Evolutionary conservation across 1,140 invertebrate genomes (phyloP).

Genomic region (Pantala flavescens): DNA sequence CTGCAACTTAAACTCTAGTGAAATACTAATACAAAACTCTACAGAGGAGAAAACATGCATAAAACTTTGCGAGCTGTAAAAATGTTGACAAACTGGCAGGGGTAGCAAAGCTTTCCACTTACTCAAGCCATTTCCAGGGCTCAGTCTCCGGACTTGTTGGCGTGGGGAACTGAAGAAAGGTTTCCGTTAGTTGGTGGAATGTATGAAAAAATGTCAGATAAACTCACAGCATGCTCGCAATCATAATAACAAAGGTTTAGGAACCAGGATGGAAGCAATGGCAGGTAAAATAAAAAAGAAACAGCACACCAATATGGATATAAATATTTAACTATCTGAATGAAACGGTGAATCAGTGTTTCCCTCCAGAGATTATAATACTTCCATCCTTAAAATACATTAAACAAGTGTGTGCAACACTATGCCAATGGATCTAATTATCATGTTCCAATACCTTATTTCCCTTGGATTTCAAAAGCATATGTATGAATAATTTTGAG

Average conservation of each 20-base stretch:
- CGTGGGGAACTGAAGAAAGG: constrained; percentile 56
- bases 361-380: not conserved
- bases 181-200: constrained; percentile 16
- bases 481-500: not conserved
- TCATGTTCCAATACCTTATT: not conserved
- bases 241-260: constrained; percentile 1
- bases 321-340: constrained; percentile 12
- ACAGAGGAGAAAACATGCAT: no score
- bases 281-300: constrained; percentile 14
- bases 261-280: constrained; percentile 8
- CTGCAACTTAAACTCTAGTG: no score
- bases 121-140: constrained; percentile 77
- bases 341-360: not conserved
- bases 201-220: not conserved
- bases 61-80: no score
- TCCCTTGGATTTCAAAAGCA: not conserved
- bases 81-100: no score
- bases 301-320: not conserved
- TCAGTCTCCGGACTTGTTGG: constrained; percentile 70
- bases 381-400: not conserved
- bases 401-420: not conserved
- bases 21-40: no score
- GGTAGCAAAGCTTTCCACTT: constrained; percentile 38
- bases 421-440: no score
- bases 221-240: not conserved